Evolutionary conservation across 1,140 invertebrate species (phyloP).

Genomic region (Drosophila insularis): DNA sequence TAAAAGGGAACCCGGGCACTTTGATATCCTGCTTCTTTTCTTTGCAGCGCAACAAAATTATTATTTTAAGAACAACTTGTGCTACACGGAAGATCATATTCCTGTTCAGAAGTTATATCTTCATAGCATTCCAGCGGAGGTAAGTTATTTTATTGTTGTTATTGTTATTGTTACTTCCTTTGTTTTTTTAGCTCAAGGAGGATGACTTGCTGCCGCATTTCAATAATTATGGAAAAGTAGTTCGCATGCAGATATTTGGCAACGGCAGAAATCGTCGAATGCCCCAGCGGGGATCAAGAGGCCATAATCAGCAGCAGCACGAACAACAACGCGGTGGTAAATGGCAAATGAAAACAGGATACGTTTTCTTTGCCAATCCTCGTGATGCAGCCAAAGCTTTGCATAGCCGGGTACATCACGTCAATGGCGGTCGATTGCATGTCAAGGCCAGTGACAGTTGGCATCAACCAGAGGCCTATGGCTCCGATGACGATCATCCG

Average conservation of each 20-base stretch:
- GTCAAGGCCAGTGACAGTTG: constrained; percentile 60
- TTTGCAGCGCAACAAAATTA: constrained; percentile 36
- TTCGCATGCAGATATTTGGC: constrained; percentile 21
- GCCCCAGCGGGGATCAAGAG: not conserved
- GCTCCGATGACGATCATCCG: not conserved
- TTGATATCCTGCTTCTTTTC: not conserved
- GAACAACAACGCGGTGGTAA: not conserved
- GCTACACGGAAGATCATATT: constrained; percentile 67
- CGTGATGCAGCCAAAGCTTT: constrained; percentile 47
- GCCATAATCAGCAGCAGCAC: not conserved
- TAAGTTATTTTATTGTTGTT: too few relatives aligned
- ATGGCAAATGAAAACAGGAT: constrained; percentile 21
- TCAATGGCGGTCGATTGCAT: constrained; percentile 19
- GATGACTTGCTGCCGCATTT: constrained; percentile 28
- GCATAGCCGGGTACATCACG: constrained; percentile 26
- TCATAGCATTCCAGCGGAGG: constrained; percentile 33
- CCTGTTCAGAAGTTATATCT: constrained; percentile 50
- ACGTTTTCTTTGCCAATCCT: constrained; percentile 34
- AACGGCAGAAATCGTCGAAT: not conserved
- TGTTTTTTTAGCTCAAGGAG: constrained; percentile 17
- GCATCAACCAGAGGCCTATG: constrained; percentile 57
- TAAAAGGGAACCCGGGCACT: not conserved
- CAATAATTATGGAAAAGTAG: constrained; percentile 38
- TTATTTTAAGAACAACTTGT: constrained; percentile 41
- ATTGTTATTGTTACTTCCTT: not conserved